phyloP scores from a whole-genome alignment of 2,888 invertebrate species.

The Conomelus anceps region DNA sequence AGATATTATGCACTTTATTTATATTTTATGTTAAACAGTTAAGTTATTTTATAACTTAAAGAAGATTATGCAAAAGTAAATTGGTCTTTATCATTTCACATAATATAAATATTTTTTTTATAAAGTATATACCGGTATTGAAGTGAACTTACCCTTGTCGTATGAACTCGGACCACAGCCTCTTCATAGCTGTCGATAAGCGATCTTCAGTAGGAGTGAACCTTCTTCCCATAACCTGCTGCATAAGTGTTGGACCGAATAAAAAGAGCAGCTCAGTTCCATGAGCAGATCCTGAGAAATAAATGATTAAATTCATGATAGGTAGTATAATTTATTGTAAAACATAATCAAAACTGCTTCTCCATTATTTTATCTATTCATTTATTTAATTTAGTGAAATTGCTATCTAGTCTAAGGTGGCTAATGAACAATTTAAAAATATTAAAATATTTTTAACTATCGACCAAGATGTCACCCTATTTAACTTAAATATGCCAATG shows the following conservation, averaged over 20 bases:
- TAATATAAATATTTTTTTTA: background rate
- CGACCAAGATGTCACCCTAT: too few relatives aligned
- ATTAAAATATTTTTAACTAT: too few relatives aligned
- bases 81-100: background rate
- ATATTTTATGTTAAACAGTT: background rate
- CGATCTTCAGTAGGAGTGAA: constrained; percentile 54
- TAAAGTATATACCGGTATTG: background rate
- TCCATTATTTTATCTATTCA: too few relatives aligned
- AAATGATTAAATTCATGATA: background rate
- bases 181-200: constrained; percentile 48
- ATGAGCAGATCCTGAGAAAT: constrained; percentile 53
- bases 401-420: too few relatives aligned
- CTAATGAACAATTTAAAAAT: too few relatives aligned
- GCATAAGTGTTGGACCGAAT: constrained; percentile 58
- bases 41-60: background rate
- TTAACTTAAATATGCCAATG: too few relatives aligned
- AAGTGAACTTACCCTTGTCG: constrained; percentile 47
- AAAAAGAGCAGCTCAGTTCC: constrained; percentile 59
- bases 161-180: constrained; percentile 47
- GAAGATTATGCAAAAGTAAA: background rate
- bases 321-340: too few relatives aligned
- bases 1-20: too few relatives aligned
- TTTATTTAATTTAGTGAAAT: too few relatives aligned
- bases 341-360: too few relatives aligned
- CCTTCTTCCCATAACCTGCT: constrained; percentile 58